These are phyloP conservation scores for Notamacropus eugenii DNA, from an alignment of 2,797 vertebrate genomes.

Conservation along the genomic window DNA sequence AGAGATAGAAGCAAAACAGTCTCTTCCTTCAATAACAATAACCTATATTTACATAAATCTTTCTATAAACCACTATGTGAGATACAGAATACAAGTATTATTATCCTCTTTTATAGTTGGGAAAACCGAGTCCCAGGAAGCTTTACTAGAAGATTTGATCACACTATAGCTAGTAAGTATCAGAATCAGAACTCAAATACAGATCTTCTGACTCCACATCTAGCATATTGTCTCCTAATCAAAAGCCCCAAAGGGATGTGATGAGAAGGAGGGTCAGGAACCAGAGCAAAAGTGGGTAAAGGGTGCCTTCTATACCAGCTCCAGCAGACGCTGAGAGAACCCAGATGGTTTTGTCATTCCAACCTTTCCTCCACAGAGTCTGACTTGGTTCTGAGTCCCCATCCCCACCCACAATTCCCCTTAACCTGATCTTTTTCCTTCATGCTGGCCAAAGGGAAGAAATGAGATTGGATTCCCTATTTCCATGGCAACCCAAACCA, in stretches of 20 bases:
- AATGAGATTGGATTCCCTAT: neutral
- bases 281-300: neutral
- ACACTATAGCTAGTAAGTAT: neutral
- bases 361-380: neutral
- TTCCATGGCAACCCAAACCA: slow-evolving; percentile 44
- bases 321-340: neutral
- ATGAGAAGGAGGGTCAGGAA: neutral
- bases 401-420: neutral
- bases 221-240: neutral
- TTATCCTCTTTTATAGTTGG: neutral
- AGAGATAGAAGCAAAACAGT: neutral
- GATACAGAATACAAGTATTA: neutral
- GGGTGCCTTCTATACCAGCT: slow-evolving; percentile 1
- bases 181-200: neutral
- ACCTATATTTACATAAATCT: neutral
- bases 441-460: neutral
- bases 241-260: neutral
- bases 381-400: neutral
- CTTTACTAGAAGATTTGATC: neutral
- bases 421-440: slow-evolving; percentile 20
- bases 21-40: neutral
- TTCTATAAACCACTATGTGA: neutral
- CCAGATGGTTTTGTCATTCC: slow-evolving; percentile 1
- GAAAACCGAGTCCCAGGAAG: neutral
- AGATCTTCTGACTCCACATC: neutral